Conservation (phyloP, 1,140 invertebrate genomes). For the Helicoverpa zea region DNA sequence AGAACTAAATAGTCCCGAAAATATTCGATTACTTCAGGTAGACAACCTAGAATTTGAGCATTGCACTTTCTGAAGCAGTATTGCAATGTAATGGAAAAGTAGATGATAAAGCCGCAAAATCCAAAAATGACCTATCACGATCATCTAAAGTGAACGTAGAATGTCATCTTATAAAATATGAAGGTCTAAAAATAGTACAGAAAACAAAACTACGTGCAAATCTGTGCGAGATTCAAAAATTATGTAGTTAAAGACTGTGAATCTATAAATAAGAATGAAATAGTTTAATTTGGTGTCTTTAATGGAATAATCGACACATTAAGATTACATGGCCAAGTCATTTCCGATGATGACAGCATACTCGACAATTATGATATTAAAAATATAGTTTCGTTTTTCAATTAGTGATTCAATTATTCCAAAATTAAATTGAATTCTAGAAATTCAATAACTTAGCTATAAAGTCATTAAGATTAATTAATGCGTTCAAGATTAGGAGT, state of each 20-base stretch:
- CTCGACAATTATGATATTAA: neutral
- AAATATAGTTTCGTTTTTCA: neutral
- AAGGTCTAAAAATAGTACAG: too few species aligned
- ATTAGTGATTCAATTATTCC: neutral
- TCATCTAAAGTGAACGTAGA: constrained; percentile 5
- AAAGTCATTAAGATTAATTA: constrained; percentile 11
- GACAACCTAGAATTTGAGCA: neutral
- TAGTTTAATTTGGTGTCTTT: too few species aligned
- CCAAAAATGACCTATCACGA: constrained; percentile 27
- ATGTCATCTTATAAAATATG: neutral
- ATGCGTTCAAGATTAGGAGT: neutral
- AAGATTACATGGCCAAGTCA: too few species aligned
- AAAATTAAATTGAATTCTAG: neutral
- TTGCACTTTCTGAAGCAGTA: neutral
- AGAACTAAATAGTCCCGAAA: neutral
- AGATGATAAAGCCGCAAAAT: neutral
- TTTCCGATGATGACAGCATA: neutral
- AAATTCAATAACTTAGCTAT: constrained; percentile 2
- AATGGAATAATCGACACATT: too few species aligned
- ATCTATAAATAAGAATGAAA: too few species aligned
- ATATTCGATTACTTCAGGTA: neutral
- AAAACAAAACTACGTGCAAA: too few species aligned
- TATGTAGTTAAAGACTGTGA: too few species aligned
- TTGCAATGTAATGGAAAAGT: constrained; percentile 12
- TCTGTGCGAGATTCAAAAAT: too few species aligned